Conservation (phyloP, 2,888 invertebrate species). For the Electrophaes corylata region DNA sequence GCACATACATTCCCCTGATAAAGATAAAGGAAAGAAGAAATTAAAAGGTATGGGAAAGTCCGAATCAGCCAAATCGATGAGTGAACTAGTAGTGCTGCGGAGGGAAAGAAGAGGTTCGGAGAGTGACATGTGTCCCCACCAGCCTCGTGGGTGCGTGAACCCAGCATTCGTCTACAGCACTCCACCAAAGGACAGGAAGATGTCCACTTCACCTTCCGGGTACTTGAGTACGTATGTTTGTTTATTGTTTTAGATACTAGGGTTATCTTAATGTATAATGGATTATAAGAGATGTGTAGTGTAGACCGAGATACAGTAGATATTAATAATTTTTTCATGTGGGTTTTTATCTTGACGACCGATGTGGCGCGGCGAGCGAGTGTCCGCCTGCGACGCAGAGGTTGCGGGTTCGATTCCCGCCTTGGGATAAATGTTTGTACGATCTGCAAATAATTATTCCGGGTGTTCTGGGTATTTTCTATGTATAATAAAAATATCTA, state of each 20-base stretch:
- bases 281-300: too few relatives aligned
- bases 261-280: too few relatives aligned
- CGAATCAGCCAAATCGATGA: slow-evolving; percentile 70
- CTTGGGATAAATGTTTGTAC: too few relatives aligned
- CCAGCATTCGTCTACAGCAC: slow-evolving; percentile 80
- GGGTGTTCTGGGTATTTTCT: too few relatives aligned
- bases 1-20: slow-evolving; percentile 81
- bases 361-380: too few relatives aligned
- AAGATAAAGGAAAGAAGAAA: slow-evolving; percentile 66
- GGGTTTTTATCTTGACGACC: too few relatives aligned
- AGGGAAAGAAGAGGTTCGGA: slow-evolving; percentile 75
- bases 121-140: slow-evolving; percentile 68
- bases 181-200: slow-evolving; percentile 77
- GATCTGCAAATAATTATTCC: too few relatives aligned
- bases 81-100: slow-evolving; percentile 58
- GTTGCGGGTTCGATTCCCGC: too few relatives aligned
- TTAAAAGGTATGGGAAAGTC: slow-evolving; percentile 71
- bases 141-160: slow-evolving; percentile 71
- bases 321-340: too few relatives aligned
- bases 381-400: too few relatives aligned
- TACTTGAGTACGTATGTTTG: slow-evolving; percentile 73
- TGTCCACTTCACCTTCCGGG: slow-evolving; percentile 73
- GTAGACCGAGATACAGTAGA: too few relatives aligned
- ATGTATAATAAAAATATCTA: too few relatives aligned
- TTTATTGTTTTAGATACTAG: slow-evolving; percentile 5